These are phyloP conservation scores for Drosophila dunni DNA, from an alignment of 1,140 invertebrate species.

Conservation along the genomic window DNA sequence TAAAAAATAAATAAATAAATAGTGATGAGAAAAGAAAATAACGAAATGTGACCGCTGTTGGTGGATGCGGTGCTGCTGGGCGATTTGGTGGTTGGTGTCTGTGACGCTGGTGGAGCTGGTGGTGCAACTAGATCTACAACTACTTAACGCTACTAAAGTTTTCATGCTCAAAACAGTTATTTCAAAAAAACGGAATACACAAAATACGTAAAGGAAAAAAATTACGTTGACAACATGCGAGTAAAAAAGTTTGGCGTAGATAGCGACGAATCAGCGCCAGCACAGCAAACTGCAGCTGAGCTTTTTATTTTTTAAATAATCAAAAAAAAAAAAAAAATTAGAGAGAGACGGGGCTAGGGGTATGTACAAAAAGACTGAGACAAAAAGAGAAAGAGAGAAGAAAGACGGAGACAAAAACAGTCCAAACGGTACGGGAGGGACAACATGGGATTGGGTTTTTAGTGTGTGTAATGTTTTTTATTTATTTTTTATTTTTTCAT, in stretches of 20 bases:
- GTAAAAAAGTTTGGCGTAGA: constrained; percentile 23
- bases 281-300: constrained; percentile 47
- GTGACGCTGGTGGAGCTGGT: constrained; percentile 52
- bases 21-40: constrained; percentile 6
- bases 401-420: constrained; percentile 38
- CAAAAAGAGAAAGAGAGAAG: constrained; percentile 37
- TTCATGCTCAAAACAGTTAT: constrained; percentile 38
- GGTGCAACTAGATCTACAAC: constrained; percentile 10
- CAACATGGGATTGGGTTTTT: constrained; percentile 64
- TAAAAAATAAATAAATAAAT: background rate
- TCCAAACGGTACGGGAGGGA: constrained; percentile 64
- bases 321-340: constrained; percentile 7
- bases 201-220: constrained; percentile 13
- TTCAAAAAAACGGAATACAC: constrained; percentile 13
- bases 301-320: constrained; percentile 13
- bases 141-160: constrained; percentile 8
- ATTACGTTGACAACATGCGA: constrained; percentile 35
- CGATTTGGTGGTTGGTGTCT: constrained; percentile 56
- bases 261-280: constrained; percentile 45
- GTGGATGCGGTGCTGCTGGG: constrained; percentile 26
- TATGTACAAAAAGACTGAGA: constrained; percentile 55
- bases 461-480: constrained; percentile 40
- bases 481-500: constrained; percentile 20
- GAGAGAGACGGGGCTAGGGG: background rate
- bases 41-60: constrained; percentile 31